Percentiles rank a stretch among this genome's conserved stretches.
Conservation (phyloP, 2,113 vertebrate genomes). For the Xenopus laevis region DNA sequence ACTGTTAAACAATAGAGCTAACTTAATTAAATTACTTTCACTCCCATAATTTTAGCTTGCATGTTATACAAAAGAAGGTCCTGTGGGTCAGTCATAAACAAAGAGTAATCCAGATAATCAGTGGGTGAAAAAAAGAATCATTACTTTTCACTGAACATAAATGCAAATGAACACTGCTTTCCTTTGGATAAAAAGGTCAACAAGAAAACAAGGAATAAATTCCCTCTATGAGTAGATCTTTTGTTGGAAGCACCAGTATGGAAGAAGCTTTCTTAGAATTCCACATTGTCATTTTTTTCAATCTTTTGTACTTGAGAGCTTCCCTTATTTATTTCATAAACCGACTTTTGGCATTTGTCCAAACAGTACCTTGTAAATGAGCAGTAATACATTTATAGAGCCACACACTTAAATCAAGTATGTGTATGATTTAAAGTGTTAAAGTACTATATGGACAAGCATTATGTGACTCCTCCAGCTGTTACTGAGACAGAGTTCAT, state of each 20-base stretch:
- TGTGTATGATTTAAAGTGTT: too few species aligned
- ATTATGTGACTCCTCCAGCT: too few species aligned
- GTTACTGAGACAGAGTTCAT: too few species aligned
- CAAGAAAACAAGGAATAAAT: conserved; percentile 43
- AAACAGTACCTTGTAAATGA: too few species aligned
- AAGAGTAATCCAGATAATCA: conserved; percentile 52
- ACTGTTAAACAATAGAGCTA: conserved; percentile 61
- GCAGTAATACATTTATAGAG: too few species aligned
- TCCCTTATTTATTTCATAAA: too few species aligned
- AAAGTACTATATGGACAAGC: too few species aligned
- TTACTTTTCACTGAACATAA: conserved; percentile 45
- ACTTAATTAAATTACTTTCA: conserved; percentile 63
- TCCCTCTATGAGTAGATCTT: conserved; percentile 33
- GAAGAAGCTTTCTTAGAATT: too few species aligned
- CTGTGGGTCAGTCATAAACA: conserved; percentile 49
- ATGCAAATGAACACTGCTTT: conserved; percentile 32
- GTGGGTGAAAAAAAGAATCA: conserved; percentile 43
- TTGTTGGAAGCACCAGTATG: neutral
- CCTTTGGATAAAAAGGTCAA: neutral
- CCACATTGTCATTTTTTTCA: neutral
- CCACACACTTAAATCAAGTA: too few species aligned
- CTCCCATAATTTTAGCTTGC: conserved; percentile 51
- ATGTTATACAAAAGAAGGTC: conserved; percentile 54
- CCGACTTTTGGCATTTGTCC: too few species aligned
- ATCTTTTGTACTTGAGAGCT: too few species aligned